phyloP scores from a whole-genome alignment of 2,888 invertebrate species.

The Exocentrus adspersus region DNA sequence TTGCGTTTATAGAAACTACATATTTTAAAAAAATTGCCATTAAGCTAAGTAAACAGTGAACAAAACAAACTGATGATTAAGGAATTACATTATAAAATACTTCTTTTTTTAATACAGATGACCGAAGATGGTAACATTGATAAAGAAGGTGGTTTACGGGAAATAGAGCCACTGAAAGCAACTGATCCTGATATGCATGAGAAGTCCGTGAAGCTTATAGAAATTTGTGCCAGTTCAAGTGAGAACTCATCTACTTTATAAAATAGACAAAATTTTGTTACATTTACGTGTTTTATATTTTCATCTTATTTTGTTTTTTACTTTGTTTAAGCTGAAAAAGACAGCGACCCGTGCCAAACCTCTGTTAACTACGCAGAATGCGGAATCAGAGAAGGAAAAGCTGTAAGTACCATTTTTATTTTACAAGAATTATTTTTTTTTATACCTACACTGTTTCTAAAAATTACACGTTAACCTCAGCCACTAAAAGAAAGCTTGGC shows the following conservation, averaged over 20 bases:
- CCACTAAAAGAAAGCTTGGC: no score
- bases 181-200: constrained; percentile 41
- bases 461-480: no score
- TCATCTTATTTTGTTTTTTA: no score
- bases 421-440: no score
- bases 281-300: no score
- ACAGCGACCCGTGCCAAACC: constrained; percentile 47
- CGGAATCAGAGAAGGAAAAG: constrained; percentile 43
- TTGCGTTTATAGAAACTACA: no score
- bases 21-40: no score
- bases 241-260: no score
- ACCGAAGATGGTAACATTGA: constrained; percentile 41
- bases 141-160: constrained; percentile 32
- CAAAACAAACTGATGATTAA: no score
- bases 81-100: no score
- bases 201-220: constrained; percentile 35
- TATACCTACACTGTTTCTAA: no score
- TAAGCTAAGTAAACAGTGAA: no score
- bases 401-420: constrained; percentile 37
- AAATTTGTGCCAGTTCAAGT: constrained; percentile 31
- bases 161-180: constrained; percentile 40
- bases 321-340: constrained; percentile 40
- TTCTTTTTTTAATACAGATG: constrained; percentile 27
- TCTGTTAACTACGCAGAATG: constrained; percentile 45
- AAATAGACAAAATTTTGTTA: background rate